These are phyloP conservation scores for Smittia sp. DNA, from an alignment of 2,888 invertebrate genomes.

Conservation along the genomic window DNA sequence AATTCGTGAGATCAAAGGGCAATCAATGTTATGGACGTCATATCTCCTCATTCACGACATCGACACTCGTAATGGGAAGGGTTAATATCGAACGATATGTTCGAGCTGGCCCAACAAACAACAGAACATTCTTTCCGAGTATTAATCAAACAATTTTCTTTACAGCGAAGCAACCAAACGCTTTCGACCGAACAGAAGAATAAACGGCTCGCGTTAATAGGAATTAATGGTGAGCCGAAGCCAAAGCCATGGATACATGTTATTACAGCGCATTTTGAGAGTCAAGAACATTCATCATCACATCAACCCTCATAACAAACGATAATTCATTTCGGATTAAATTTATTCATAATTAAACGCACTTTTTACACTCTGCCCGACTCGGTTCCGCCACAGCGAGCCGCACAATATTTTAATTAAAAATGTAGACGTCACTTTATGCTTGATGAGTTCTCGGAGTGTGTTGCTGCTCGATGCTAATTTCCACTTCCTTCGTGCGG, in stretches of 20 bases:
- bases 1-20: too few species aligned
- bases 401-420: background rate
- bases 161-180: too few species aligned
- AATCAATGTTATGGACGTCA: too few species aligned
- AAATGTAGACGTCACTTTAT: background rate
- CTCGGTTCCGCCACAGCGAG: background rate
- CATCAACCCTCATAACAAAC: background rate
- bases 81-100: too few species aligned
- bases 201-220: constrained; percentile 20
- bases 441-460: background rate
- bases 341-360: constrained; percentile 30
- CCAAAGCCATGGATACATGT: background rate
- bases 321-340: background rate
- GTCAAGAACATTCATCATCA: background rate
- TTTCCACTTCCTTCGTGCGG: background rate
- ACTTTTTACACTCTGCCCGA: background rate
- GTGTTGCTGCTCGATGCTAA: background rate
- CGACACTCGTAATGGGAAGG: too few species aligned
- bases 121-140: too few species aligned
- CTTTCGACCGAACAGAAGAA: background rate
- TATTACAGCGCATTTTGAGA: background rate
- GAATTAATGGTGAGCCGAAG: constrained; percentile 36
- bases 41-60: too few species aligned
- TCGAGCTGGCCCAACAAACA: too few species aligned
- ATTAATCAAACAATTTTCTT: too few species aligned